Conservation (phyloP, 2,113 vertebrate species). For the Genyomyrus donnyi region DNA sequence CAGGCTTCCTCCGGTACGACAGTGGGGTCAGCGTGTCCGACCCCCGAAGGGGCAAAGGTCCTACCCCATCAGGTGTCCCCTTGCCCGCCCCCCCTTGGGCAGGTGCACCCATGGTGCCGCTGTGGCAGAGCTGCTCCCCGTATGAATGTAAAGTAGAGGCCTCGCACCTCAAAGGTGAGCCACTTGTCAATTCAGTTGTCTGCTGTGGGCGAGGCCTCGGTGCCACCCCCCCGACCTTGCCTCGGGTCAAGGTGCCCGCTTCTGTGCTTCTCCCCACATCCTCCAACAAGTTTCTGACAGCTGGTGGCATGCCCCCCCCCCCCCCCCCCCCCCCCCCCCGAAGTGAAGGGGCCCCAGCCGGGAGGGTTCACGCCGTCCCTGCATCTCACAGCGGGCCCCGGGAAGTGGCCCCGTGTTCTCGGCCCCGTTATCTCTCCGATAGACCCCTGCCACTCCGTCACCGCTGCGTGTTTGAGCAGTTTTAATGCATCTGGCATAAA, state of each 20-base stretch:
- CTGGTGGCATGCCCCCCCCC: neutral
- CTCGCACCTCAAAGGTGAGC: conserved; percentile 38
- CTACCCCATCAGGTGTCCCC: conserved; percentile 33
- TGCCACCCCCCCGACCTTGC: conserved; percentile 16
- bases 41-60: conserved; percentile 31
- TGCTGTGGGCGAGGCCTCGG: conserved; percentile 22
- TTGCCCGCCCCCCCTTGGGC: conserved; percentile 24
- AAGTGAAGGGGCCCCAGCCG: neutral
- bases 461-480: conserved; percentile 4
- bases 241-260: conserved; percentile 33
- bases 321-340: neutral
- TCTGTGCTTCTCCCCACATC: neutral
- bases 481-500: neutral
- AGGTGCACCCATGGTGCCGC: conserved; percentile 34
- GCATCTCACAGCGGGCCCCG: neutral
- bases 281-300: neutral
- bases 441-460: neutral
- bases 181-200: conserved; percentile 42
- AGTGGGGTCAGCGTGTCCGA: conserved; percentile 19
- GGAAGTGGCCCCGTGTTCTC: neutral
- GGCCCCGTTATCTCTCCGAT: neutral
- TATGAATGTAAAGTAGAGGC: conserved; percentile 39
- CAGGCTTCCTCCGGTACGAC: conserved; percentile 28
- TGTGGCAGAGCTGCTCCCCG: conserved; percentile 32
- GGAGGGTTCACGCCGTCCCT: neutral